Evolutionary conservation across 2,888 invertebrate species (phyloP).

Genomic region (Mythimna albipuncta): DNA sequence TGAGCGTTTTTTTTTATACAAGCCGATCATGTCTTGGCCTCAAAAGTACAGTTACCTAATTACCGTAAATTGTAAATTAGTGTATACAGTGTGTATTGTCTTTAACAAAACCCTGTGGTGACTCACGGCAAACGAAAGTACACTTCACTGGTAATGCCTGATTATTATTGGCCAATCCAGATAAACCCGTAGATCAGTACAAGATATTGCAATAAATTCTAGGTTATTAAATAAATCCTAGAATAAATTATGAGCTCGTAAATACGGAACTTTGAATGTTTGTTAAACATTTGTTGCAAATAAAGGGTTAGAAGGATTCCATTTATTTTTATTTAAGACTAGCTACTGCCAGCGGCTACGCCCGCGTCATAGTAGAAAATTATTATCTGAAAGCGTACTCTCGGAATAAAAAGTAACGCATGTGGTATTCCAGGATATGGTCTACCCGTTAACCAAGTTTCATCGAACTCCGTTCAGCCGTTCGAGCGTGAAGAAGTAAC

Average conservation of each 20-base stretch:
- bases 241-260: constrained; percentile 23
- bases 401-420: no score
- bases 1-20: no score
- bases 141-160: constrained; percentile 19
- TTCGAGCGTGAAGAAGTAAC: no score
- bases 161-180: constrained; percentile 20
- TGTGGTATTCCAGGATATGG: no score
- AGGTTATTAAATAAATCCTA: constrained; percentile 27
- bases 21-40: no score
- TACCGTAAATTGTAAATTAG: neutral
- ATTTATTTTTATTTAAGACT: constrained; percentile 14
- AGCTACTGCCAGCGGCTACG: neutral
- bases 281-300: constrained; percentile 22
- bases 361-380: no score
- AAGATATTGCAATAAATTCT: constrained; percentile 29
- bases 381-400: no score
- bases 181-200: constrained; percentile 29
- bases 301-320: constrained; percentile 9
- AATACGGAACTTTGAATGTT: constrained; percentile 22
- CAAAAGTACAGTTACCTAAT: neutral
- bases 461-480: no score
- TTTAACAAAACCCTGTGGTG: constrained; percentile 22
- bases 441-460: no score
- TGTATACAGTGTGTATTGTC: neutral
- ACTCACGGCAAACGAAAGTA: constrained; percentile 32